Base-by-base conservation (phyloP, 2,797 vertebrate genomes). In the Siniperca scherzeri region DNA sequence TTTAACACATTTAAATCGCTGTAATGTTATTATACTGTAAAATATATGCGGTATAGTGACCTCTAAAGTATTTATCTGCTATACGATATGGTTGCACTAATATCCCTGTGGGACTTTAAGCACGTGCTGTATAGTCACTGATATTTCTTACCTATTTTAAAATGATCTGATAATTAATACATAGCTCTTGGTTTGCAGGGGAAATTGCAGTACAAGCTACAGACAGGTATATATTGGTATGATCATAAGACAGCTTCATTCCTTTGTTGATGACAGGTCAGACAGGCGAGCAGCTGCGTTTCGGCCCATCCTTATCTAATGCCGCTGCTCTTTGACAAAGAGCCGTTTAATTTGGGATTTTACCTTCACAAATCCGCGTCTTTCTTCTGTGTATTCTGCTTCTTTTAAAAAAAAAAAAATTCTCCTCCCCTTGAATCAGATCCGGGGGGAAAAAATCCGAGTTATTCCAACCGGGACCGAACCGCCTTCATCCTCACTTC, bases 261-360 rank as follows among this genome's bases (percentile, higher is more conserved):
- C 80, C 92, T 93, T 94, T 93, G 92, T 94, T 90, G 85, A 40
- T 91, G 88, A 89, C 91, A 93, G 91, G 84, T 90, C 91, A 87
- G 89, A 84, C 81, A 84, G 87, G 30, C 81, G 83, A 88, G 84
- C 88, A 83, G 89, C 84, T 70, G 89, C 82, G 61, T 0, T 57
- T 82, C 82, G 92, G 91, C 91, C 90, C 93, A 88, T 90, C 86
- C 87, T 82, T 21, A 65, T 88, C 70, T 74, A 76, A 87, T 85
- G 81, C 88, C 27, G 66, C 79, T 69, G 64, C 74, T 78, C 88
- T 22, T 22, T 64, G 27, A 89, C 86, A 89, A 91, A 89, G 75
- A 82, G 72, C 69, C 60, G 27, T 61, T 79, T 57, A 1, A 56
- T 70, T 48, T 73, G 4, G 8, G 55, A 4, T 73, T 77, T 93